These are phyloP conservation scores for Glossophaga mutica DNA, from an alignment of 2,797 vertebrate genomes.

Conservation along the genomic window DNA sequence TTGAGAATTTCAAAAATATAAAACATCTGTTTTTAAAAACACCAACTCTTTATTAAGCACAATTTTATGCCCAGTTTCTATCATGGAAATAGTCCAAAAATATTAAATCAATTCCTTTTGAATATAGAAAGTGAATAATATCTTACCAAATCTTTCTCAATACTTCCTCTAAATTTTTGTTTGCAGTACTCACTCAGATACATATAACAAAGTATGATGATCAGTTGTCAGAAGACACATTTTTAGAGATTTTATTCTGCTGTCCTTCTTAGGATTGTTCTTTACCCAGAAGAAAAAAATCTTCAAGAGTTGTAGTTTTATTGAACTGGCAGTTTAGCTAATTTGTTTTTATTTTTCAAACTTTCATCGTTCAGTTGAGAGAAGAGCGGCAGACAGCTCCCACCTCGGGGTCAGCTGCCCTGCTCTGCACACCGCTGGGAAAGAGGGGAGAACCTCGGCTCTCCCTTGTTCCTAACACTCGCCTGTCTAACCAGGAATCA, in stretches of 20 bases:
- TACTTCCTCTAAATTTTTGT: neutral
- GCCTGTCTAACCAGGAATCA: neutral
- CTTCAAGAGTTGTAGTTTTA: neutral
- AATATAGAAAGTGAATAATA: conserved; percentile 13
- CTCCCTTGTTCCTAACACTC: neutral
- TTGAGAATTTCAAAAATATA: neutral
- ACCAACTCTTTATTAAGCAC: neutral
- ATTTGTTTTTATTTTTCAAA: conserved; percentile 37
- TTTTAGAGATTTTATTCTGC: neutral
- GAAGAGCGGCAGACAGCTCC: neutral
- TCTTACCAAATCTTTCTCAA: neutral
- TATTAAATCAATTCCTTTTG: neutral
- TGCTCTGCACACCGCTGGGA: neutral
- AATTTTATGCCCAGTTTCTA: neutral
- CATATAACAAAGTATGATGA: neutral
- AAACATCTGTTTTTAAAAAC: neutral
- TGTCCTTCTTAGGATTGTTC: neutral
- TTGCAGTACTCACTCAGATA: neutral
- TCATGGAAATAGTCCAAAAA: conserved; percentile 15
- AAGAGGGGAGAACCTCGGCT: neutral
- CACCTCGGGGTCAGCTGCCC: neutral
- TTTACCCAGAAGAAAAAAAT: neutral
- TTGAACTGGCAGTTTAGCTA: neutral
- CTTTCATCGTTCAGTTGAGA: neutral
- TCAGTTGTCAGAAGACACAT: neutral